Base-by-base conservation (phyloP, 2,888 invertebrate genomes). In the Rhagonycha lutea region DNA sequence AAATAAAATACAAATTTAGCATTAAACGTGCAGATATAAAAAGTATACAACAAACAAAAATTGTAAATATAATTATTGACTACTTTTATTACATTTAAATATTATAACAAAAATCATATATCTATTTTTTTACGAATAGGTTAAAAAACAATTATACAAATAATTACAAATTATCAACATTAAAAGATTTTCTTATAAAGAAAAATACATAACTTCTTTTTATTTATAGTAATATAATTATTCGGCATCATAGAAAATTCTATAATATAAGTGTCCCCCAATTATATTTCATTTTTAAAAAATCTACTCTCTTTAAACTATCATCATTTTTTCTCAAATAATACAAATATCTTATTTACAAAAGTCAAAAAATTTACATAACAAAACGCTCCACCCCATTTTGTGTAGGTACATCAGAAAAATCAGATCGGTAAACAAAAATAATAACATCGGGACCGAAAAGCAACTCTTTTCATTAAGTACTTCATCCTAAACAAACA, bases 131-230 rank as follows among this genome's bases (percentile, higher is more conserved):
- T 78, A 79, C 71, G 67, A 76, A 73, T 79, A 79, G 74, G 78
- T 78, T 78, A 85, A 83, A 86, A 86, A 86, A 86, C 85, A 86
- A 86, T 85, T 86, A 84, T 87, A 87, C 86, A 87, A 86, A 85
- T 87, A 87, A 86, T 87, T 86, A 86, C 86, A 86, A 85, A 84
- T 83, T 83, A 84, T 84, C 84, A 86, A 86, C 86, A 81, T 85
- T 84, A 84, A 85, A 85, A 85, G 83, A 85, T 86, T 86, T 86
- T 86, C 86, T 87, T 87, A 86, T 86, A 85, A 87, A 86, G 86
- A 86, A 83, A 85, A 83, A 83, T 81, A 83, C 79, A 82, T 83
- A 47, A 47, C 47, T 47, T 47, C 47, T 47, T 47, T 47, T 47
- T 47, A 47, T 47, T 47, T 47, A 47, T 47, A 47, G 47, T 79